Evolutionary conservation across 2,797 vertebrate genomes (phyloP), one percentile per base, ranked within the genome.

Genomic region (Siniperca obscura): DNA sequence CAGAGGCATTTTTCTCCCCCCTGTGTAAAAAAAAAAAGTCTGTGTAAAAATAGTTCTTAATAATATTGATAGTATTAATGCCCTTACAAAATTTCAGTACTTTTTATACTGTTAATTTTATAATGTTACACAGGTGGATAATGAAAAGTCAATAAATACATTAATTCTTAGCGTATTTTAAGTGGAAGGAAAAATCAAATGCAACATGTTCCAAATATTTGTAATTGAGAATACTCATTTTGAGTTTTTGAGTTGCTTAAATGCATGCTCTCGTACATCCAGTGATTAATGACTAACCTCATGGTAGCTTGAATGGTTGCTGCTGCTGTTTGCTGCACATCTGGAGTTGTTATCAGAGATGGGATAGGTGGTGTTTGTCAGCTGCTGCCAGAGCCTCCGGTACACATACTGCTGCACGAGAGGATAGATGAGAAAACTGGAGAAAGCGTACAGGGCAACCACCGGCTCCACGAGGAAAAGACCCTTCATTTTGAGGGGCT

Each of bases 361-460:
- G 0, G 93, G 67, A 73, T 97, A 97, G 1, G 93, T 95, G 57
- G 95, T 95, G 93, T 98, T 98, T 57, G 95, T 96, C 40, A 95
- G 91, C 19, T 96, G 92, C 76, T 95, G 82, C 98, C 98, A 98
- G 38, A 99, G 92, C 59, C 96, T 94, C 48, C 95, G 92, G 91
- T 99, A 99, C 46, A 98, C 93, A 62, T 97, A 99, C 78, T 99
- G 98, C 84, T 97, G 95, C 2, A 94, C 85, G 56, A 99, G 89
- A 0, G 98, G 97, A 44, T 70, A 85, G 0, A 83, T 89, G 89
- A 97, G 62, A 60, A 95, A 96, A 57, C 25, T 72, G 38, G 96
- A 96, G 69, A 99, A 98, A 0, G 95, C 82, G 40, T 96, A 98
- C n/a, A 98, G 25, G 55, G 96, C 96, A 79, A 99, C 94, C 40